Evolutionary conservation across 1,140 invertebrate genomes (phyloP).

Genomic region (Eumaeus atala): DNA sequence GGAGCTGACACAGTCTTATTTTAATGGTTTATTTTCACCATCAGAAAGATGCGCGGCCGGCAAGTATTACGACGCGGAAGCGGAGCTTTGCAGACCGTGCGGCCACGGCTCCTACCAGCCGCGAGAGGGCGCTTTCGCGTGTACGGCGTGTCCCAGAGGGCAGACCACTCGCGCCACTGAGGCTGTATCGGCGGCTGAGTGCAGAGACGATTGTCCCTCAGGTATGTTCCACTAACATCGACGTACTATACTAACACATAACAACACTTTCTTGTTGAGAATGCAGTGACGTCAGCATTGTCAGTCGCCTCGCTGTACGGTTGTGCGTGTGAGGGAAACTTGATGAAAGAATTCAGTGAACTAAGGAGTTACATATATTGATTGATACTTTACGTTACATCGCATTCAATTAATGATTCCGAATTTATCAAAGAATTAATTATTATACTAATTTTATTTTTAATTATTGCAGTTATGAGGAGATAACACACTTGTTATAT

Average conservation of each 20-base stretch:
- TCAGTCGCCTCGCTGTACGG: no score
- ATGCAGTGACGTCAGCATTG: no score
- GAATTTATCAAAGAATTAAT: no score
- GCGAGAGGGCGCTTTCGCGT: slow-evolving; percentile 92
- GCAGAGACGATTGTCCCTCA: slow-evolving; percentile 92
- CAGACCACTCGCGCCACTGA: slow-evolving; percentile 94
- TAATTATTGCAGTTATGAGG: no score
- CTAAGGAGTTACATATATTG: no score
- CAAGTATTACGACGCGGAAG: slow-evolving; percentile 91
- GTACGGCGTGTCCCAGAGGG: slow-evolving; percentile 91
- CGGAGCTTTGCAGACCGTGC: slow-evolving; percentile 90
- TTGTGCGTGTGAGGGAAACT: no score
- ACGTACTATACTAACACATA: not conserved
- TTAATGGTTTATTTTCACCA: slow-evolving; percentile 16
- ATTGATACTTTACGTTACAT: no score
- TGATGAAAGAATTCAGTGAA: no score
- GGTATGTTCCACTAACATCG: slow-evolving; percentile 51
- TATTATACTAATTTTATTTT: no score
- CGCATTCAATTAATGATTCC: no score
- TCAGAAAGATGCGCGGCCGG: slow-evolving; percentile 91
- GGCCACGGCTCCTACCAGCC: slow-evolving; percentile 96
- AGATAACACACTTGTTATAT: no score
- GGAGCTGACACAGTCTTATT: not conserved
- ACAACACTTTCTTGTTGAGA: no score
- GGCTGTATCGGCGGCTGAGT: slow-evolving; percentile 90